Conservation (phyloP, 2,113 vertebrate genomes). For the Thunnus maccoyii region DNA sequence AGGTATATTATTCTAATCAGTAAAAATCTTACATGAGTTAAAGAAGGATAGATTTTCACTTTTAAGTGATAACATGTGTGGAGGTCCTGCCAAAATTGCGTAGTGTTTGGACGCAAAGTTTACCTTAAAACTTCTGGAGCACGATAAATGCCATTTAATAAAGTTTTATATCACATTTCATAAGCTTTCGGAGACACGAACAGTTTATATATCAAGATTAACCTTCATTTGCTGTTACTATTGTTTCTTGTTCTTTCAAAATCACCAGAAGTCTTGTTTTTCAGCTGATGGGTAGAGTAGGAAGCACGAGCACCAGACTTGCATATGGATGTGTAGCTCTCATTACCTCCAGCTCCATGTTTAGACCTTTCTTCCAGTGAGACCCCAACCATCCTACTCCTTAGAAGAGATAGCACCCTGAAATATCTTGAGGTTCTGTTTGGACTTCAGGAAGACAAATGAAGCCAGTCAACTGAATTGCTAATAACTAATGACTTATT, state of each 20-base stretch:
- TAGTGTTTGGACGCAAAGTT: constrained; percentile 40
- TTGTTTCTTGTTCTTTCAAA: constrained; percentile 3
- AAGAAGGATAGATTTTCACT: constrained; percentile 25
- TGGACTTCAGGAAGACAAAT: no score
- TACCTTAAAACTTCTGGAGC: constrained; percentile 6
- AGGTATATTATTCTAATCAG: constrained; percentile 33
- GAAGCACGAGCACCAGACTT: background rate
- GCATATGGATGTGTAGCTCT: background rate
- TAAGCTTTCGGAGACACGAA: background rate
- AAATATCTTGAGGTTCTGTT: no score
- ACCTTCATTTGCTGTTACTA: background rate
- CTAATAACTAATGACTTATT: no score
- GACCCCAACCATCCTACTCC: no score
- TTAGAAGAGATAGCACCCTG: no score
- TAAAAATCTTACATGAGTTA: constrained; percentile 21
- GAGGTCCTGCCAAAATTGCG: constrained; percentile 6
- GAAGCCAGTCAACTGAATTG: no score
- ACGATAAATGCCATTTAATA: background rate
- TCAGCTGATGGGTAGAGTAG: background rate
- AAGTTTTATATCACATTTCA: constrained; percentile 3
- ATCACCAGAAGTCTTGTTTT: constrained; percentile 2
- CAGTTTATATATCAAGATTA: background rate
- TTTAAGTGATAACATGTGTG: constrained; percentile 54
- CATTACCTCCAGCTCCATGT: no score
- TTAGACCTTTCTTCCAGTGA: no score